Base-by-base conservation (phyloP, 2,888 invertebrate species). In the Didymodactylos carnosus region DNA sequence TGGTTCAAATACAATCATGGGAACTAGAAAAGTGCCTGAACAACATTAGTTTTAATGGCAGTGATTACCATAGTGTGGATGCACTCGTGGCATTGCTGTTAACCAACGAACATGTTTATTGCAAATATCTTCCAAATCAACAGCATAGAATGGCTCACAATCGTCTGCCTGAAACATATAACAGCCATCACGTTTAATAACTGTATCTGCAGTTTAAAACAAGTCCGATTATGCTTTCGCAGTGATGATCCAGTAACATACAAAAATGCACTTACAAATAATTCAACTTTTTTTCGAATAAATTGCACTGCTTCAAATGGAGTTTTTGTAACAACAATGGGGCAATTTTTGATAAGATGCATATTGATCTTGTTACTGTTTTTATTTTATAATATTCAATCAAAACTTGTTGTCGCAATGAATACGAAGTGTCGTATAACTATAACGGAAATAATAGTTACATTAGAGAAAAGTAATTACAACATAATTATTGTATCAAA, bases 51-150 rank as follows among this genome's bases (percentile, higher is more conserved):
- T n/a, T n/a, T n/a, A n/a, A n/a, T n/a, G n/a, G 35, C 19, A 35
- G 1, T 35, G n/a, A 16, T 62, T 3, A 62, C 62, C 94, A 84
- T 95, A 95, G 83, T 89, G 91, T 5, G 95, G 94, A 78, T 88
- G 88, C 25, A 95, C 90, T 75, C 93, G 87, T 62, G 94, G 94
- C 86, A 97, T 86, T 77, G 88, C 87, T 77, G 87, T 85, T 79
- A 87, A 88, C 95, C 97, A 97, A 75, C 88, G 75, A 76, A 78
- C 49, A 78, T 76, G 19, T 77, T 74, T 74, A 19, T 74, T 74
- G 53, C 74, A 74, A 23, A 74, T 43, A 23, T 74, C 74, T 72
- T 74, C 74, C 29, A 74, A 62, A 39, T 74, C 74, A 14, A 74
- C 74, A 39, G 71, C 43, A 71, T 49, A 74, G 39, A 74, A 74